Conservation (phyloP, 2,113 vertebrate genomes). For the Corythaixoides concolor region DNA sequence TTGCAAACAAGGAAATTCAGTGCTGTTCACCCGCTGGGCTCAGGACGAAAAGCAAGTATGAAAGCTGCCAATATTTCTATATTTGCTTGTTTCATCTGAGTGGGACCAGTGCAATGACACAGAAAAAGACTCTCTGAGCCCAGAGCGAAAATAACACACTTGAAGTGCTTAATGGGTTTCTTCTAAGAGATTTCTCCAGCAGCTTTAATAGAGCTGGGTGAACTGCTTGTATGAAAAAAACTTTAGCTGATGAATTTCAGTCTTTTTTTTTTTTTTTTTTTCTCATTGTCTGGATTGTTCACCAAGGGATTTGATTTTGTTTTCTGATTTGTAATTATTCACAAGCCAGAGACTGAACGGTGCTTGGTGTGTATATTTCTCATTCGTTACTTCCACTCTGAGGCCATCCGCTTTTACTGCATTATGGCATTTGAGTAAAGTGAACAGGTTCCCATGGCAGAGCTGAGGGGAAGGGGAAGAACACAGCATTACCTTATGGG, state of each 20-base stretch:
- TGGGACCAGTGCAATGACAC: slow-evolving; percentile 45
- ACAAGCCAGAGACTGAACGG: not conserved
- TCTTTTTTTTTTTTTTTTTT: not conserved
- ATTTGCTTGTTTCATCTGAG: slow-evolving; percentile 62
- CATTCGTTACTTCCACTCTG: not conserved
- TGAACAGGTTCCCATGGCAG: rapidly evolving
- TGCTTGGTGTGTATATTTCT: not conserved
- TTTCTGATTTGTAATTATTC: slow-evolving; percentile 5
- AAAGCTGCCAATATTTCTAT: slow-evolving; percentile 64
- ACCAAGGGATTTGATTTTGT: not conserved
- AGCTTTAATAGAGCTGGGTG: slow-evolving; percentile 47
- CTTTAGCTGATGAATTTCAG: not conserved
- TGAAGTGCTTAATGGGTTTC: slow-evolving; percentile 62
- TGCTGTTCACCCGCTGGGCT: slow-evolving; percentile 15
- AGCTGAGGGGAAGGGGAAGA: not conserved
- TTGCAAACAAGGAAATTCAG: slow-evolving; percentile 45
- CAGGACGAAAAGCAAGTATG: slow-evolving; percentile 23
- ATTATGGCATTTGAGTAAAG: not conserved
- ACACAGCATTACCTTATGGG: not conserved
- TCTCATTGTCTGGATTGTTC: not conserved
- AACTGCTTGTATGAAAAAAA: slow-evolving; percentile 3
- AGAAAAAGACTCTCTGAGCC: slow-evolving; percentile 55
- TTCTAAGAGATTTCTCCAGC: slow-evolving; percentile 51
- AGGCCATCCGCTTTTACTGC: not conserved
- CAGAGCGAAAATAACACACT: slow-evolving; percentile 57